Percentiles rank a stretch among this genome's conserved stretches.
phyloP scores from a whole-genome alignment of 2,797 vertebrate genomes.

The Tenualosa ilisha region DNA sequence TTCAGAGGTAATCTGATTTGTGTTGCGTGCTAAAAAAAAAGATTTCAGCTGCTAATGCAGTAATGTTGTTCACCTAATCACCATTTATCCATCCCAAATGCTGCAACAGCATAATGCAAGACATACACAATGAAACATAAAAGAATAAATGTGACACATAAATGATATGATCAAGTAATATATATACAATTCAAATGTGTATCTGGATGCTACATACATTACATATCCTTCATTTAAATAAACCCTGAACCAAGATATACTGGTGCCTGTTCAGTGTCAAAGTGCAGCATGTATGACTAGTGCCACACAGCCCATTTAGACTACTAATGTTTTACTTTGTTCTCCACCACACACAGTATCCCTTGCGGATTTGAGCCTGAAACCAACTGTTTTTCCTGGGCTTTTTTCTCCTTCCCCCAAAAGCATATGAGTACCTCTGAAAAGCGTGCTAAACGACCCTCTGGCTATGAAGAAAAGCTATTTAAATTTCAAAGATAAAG shows the following conservation, averaged over 20 bases:
- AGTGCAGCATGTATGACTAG: background rate
- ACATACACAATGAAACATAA: background rate
- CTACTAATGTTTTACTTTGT: slow-evolving; percentile 24
- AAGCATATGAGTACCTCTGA: slow-evolving; percentile 56
- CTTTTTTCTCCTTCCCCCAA: slow-evolving; percentile 43
- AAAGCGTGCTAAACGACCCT: slow-evolving; percentile 31
- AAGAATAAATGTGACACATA: background rate
- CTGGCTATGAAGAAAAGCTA: slow-evolving; percentile 43
- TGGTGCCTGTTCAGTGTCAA: background rate
- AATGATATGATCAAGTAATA: background rate
- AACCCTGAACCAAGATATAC: background rate
- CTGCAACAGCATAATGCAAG: background rate
- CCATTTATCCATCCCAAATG: background rate
- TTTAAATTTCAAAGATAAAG: slow-evolving; percentile 52
- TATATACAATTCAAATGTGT: background rate
- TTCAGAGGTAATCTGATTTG: slow-evolving; percentile 2
- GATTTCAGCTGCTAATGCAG: slow-evolving; percentile 6
- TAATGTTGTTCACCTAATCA: background rate
- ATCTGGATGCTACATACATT: background rate
- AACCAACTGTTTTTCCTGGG: slow-evolving; percentile 32
- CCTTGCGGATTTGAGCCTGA: slow-evolving; percentile 27
- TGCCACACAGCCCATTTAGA: slow-evolving; percentile 10
- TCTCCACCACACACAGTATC: slow-evolving; percentile 30
- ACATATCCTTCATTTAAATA: background rate
- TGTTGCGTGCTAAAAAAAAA: background rate